Percentiles rank a stretch among this genome's conserved stretches.
Evolutionary conservation across 2,888 invertebrate species (phyloP).

Genomic region (Norana najaformis): DNA sequence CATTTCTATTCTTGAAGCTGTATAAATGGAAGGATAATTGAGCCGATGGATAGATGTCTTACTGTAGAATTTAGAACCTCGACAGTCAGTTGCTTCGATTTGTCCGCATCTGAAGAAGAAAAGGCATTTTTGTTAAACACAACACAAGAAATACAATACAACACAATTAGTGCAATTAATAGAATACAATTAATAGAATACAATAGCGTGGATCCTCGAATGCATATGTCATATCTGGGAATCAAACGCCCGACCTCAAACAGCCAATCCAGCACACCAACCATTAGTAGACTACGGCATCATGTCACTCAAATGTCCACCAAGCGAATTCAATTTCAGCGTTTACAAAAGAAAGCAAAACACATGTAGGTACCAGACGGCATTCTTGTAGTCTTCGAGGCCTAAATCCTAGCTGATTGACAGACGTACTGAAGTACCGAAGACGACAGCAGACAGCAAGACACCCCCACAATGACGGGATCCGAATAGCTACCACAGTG

Average conservation of each 20-base stretch:
- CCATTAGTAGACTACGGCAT: neutral
- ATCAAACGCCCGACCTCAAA: neutral
- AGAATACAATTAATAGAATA: neutral
- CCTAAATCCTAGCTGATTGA: neutral
- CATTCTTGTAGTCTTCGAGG: neutral
- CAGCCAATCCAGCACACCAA: neutral
- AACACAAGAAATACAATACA: neutral
- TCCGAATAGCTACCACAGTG: neutral
- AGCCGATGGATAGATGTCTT: neutral
- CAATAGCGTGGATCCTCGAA: too few relatives aligned
- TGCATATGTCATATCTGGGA: too few relatives aligned
- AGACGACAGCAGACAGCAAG: neutral
- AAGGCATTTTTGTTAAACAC: neutral
- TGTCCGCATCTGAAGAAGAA: neutral
- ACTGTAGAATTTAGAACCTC: conserved; percentile 34
- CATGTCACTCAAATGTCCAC: neutral
- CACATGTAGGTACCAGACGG: neutral
- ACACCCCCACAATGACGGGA: too few relatives aligned
- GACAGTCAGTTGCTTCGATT: conserved; percentile 27
- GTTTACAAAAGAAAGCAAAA: neutral
- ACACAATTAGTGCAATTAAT: neutral
- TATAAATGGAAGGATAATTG: neutral
- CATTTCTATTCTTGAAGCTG: neutral
- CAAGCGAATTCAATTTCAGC: neutral
- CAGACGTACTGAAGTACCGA: neutral